Evolutionary conservation across 2,113 vertebrate genomes (phyloP), one percentile per base, ranked within the genome.

Genomic region (Apus apus): DNA sequence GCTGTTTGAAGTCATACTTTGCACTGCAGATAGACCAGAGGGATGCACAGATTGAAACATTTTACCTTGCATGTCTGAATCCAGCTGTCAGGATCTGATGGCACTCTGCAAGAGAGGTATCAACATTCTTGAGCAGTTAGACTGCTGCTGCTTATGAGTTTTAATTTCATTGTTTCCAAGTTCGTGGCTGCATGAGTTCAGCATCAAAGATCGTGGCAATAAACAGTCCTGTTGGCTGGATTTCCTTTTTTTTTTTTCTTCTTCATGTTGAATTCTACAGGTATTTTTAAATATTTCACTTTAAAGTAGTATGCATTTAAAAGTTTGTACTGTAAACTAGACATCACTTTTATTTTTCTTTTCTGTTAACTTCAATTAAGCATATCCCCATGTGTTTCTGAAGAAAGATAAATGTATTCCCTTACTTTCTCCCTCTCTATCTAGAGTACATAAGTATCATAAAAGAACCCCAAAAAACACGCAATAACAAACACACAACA

Each of bases 1-100:
- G 71, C 93, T 96, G 61, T 97, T 98, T 97, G 95, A 97, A 97
- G 96, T 85, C 11, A 0, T 96, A 57, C 64, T 21, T 67, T 62
- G 75, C 80, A 26, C 79, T 87, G 95, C 85, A 93, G 96, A 90
- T 94, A 89, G 93, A 92, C 78, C 84, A 87, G 65, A 93, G 86
- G 87, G 95, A 94, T 93, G 93, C 89, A 75, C 60, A 95, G 91
- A 97, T 72, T 93, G 96, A 94, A 97, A 97, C 25, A 13, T 94
- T 97, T 94, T 95, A 96, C 96, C 82, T 97, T 96, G 80, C 76
- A 38, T 89, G 87, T 81, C 94, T 94, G 92, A 67, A 90, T 76
- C 76, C 0, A 73, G 61, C 92, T 94, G 77, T 96, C 91, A 91
- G 92, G 83, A 95, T 77, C 68, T 13, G 9, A 67, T 94, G 97